Base-by-base conservation (phyloP, 2,797 vertebrate species). In the Coranthus polyacanthus region DNA sequence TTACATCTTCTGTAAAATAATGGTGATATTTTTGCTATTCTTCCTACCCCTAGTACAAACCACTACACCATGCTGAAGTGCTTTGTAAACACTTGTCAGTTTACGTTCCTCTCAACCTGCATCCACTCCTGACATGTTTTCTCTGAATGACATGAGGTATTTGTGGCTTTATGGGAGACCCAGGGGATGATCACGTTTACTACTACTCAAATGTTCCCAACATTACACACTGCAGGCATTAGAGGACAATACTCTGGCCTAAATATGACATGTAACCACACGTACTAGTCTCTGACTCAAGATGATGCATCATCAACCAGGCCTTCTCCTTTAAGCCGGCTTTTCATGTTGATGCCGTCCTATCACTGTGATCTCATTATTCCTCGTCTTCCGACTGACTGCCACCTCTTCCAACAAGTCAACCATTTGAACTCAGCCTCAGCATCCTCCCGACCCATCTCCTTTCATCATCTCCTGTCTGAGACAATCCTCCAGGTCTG, bases 391-490 rank as follows among this genome's bases (percentile, higher is more conserved):
- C 6, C 4, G 24, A 56, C 11, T 17, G 41, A 21, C 52, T 21
- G 18, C 50, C 10, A 17, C 51, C 41, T 56, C 50, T 21, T 7
- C 10, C 12, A 15, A 32, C 38, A 46, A 42, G 11, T 16, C 16
- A 4, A 32, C 12, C 38, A n/a, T 49, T 22, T 65, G 60, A 75
- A 34, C 44, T 17, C 41, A 41, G 24, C 16, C 16, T 20, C 56
- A 12, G 6, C 36, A 6, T 64, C 58, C 47, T 61, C 61, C 26
- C 8, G 18, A 29, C 52, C 29, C 7, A 12, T 18, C 38, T 34
- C 39, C 64, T 61, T 50, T 59, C 61, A 70, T 63, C 70, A 43
- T 34, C 56, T 38, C 29, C 38, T 39, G 39, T 72, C 57, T 66
- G 53, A 56, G 39, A 53, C n/a, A 61, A 43, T 4, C 16, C 2